phyloP scores from a whole-genome alignment of 1,140 invertebrate species.

The Sarcophaga peregrina region DNA sequence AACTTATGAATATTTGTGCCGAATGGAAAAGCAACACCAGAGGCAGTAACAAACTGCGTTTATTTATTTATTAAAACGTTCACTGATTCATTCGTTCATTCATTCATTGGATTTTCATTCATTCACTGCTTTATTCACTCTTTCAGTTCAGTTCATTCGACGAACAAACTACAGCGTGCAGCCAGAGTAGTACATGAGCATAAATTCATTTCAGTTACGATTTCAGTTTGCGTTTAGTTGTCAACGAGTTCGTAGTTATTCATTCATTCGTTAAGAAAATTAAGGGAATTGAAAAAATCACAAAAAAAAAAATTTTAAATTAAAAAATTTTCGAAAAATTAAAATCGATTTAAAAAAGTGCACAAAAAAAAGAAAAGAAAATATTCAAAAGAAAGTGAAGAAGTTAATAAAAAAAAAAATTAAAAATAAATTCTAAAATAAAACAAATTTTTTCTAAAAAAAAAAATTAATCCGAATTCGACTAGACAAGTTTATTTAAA shows the following conservation, averaged over 20 bases:
- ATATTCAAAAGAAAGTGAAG: conserved; percentile 7
- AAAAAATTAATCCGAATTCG: background rate
- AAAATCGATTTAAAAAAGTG: background rate
- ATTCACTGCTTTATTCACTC: background rate
- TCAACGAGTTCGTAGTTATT: conserved; percentile 28
- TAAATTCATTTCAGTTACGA: conserved; percentile 19
- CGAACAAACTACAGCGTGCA: too few species aligned
- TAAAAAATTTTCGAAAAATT: background rate
- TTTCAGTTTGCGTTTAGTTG: conserved; percentile 41
- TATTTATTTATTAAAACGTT: background rate
- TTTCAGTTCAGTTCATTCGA: too few species aligned
- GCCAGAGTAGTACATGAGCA: background rate
- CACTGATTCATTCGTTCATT: background rate
- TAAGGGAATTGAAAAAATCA: background rate
- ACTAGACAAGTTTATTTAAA: background rate
- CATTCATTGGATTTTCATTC: too few species aligned
- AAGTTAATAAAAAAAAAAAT: background rate
- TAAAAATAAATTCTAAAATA: background rate
- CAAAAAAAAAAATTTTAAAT: background rate
- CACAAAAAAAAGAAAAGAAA: conserved; percentile 17
- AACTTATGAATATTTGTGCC: background rate
- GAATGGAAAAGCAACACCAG: background rate
- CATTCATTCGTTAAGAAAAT: conserved; percentile 8
- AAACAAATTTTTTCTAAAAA: conserved; percentile 5
- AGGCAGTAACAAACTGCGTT: background rate